Evolutionary conservation across 2,113 vertebrate genomes (phyloP), one percentile per base, ranked within the genome.

Genomic region (Dicentrarchus labrax): DNA sequence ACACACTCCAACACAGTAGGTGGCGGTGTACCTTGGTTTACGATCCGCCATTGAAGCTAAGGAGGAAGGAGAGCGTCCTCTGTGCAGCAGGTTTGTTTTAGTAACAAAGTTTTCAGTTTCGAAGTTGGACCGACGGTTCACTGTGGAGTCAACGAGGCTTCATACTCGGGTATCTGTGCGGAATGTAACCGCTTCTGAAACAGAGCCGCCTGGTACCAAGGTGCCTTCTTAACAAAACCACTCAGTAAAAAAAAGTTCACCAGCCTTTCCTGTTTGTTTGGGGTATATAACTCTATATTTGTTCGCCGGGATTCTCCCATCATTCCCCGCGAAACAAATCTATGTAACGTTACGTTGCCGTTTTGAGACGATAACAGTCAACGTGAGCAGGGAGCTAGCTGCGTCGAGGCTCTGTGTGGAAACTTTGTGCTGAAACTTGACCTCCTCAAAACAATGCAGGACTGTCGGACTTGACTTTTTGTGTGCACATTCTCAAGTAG

Each of bases 171-270:
- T 22, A 22, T 72, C 30, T 47, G 47, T 57, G 16, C 11, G 7
- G 17, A 6, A 1, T 36, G 36, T 60, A 5, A 16, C 3, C 21
- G 1, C 10, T 3, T 50, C 1, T 68, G 39, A 65, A 53, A 12
- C 0, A 5, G 9, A 72, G n/a, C 10, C 48, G 24, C 36, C 6
- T 24, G 5, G 36, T 16, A 36, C 45, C 39, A 65, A 60, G 45
- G 21, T 53, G 21, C 2, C 17, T 48, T 39, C 10, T n/a, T 15
- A 41, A 45, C 22, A 59, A 38, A 68, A 57, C 0, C 21, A 81
- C 54, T 64, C 68, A 24, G 36, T 78, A 67, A 74, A 74, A 67
- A 74, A 74, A 47, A 66, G 45, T 71, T 30, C 0, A 39, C 19
- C 41, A n/a, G 38, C 11, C 8, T 15, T 1, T 10, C 15, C 38